Conservation (phyloP, 2,797 vertebrate genomes). For the Liasis olivaceus region DNA sequence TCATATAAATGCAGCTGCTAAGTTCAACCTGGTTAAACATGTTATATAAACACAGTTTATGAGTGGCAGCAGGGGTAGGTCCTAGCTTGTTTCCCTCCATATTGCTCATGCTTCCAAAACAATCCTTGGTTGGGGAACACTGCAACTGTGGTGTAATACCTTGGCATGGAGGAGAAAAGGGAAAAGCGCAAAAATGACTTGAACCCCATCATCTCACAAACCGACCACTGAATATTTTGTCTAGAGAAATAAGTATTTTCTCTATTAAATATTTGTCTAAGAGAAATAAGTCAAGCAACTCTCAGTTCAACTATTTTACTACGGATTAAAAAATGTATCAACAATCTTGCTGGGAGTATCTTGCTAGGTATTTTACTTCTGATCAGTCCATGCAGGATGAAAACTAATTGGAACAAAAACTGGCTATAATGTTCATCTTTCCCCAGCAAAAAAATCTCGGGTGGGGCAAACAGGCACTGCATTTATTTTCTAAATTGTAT, state of each 20-base stretch:
- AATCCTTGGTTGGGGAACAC: neutral
- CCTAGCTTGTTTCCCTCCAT: neutral
- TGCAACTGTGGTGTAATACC: neutral
- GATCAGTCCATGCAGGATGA: no score
- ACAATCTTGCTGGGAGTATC: no score
- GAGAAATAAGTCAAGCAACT: neutral
- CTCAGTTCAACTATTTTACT: no score
- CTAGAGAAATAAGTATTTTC: neutral
- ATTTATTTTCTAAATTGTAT: no score
- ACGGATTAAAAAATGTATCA: no score
- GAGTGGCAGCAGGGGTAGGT: neutral
- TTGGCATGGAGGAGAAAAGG: neutral
- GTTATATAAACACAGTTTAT: neutral
- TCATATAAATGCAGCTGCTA: neutral
- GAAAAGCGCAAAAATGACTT: neutral
- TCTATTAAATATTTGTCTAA: no score
- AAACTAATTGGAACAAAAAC: no score
- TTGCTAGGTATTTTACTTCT: no score
- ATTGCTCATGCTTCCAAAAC: neutral
- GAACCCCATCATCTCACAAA: neutral
- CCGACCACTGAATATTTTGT: neutral
- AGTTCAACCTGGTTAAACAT: neutral
- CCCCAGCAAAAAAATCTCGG: no score
- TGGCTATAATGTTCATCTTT: no score
- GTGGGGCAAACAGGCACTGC: no score